phyloP scores from a whole-genome alignment of 2,113 vertebrate genomes.

The Elephantulus edwardii region DNA sequence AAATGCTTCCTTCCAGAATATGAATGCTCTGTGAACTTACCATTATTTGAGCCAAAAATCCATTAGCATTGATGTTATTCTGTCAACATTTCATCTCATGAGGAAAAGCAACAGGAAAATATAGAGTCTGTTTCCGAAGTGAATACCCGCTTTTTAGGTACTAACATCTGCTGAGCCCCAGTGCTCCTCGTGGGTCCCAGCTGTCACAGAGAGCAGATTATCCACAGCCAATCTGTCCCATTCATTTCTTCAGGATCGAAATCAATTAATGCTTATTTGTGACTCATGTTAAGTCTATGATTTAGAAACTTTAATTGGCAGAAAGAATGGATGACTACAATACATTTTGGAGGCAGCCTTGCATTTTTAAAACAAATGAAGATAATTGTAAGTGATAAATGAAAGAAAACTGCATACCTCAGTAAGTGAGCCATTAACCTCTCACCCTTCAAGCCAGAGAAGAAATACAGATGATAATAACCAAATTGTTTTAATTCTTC shows the following conservation, averaged over 20 bases:
- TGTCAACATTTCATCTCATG: slow-evolving; percentile 26
- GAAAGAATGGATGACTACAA: slow-evolving; percentile 78
- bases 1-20: background rate
- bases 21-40: background rate
- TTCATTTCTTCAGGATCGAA: slow-evolving; percentile 55
- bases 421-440: slow-evolving; percentile 84
- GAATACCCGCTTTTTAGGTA: slow-evolving; percentile 36
- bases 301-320: slow-evolving; percentile 84
- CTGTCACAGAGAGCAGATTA: slow-evolving; percentile 58
- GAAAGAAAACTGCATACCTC: slow-evolving; percentile 78
- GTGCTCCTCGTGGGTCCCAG: slow-evolving; percentile 47
- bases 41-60: slow-evolving; percentile 46
- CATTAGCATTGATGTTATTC: background rate
- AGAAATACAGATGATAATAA: slow-evolving; percentile 78
- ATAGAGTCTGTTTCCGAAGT: slow-evolving; percentile 20
- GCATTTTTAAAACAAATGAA: slow-evolving; percentile 78
- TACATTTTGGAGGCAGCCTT: slow-evolving; percentile 66
- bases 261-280: slow-evolving; percentile 78
- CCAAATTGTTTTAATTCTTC: slow-evolving; percentile 67
- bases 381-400: slow-evolving; percentile 84
- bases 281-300: slow-evolving; percentile 76
- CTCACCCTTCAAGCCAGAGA: slow-evolving; percentile 71
- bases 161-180: slow-evolving; percentile 62
- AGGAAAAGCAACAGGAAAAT: background rate
- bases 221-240: slow-evolving; percentile 60